phyloP scores from a whole-genome alignment of 2,797 vertebrate genomes.

The Megalops cyprinoides region DNA sequence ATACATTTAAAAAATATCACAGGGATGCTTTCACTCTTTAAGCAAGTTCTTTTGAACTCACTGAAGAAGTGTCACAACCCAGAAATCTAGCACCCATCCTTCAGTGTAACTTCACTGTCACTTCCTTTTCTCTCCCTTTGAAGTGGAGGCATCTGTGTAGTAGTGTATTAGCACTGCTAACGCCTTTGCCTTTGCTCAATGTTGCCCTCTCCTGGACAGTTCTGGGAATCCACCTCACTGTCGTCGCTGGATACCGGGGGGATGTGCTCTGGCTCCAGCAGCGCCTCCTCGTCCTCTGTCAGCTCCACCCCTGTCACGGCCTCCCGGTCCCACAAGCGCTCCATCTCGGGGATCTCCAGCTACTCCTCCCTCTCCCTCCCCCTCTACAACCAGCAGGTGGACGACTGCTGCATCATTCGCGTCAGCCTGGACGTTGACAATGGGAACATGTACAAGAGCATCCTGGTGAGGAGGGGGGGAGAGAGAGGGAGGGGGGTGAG shows the following conservation, averaged over 20 bases:
- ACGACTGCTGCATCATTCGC: conserved; percentile 86
- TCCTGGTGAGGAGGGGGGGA: conserved; percentile 68
- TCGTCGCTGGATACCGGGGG: conserved; percentile 84
- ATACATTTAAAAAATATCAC: too few species aligned
- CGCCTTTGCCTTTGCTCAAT: conserved; percentile 7
- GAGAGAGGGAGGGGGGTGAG: neutral
- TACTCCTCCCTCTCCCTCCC: conserved; percentile 81
- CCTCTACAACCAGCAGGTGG: conserved; percentile 88
- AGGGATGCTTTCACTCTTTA: too few species aligned
- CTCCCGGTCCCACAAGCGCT: conserved; percentile 82
- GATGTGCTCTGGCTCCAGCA: conserved; percentile 82
- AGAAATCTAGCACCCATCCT: too few species aligned
- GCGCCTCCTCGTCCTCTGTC: conserved; percentile 76
- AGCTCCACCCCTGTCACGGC: conserved; percentile 64
- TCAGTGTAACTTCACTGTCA: too few species aligned
- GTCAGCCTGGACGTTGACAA: conserved; percentile 89
- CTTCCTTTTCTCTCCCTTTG: too few species aligned
- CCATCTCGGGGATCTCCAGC: conserved; percentile 80
- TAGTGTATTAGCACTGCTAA: neutral
- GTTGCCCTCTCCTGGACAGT: conserved; percentile 61
- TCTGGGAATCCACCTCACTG: conserved; percentile 86
- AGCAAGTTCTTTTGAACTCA: too few species aligned
- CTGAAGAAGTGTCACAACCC: too few species aligned
- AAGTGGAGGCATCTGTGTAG: neutral
- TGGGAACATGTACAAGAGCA: conserved; percentile 89